These are phyloP conservation scores for Caenorhabditis plicata DNA, from an alignment of 2,888 invertebrate species.

Conservation along the genomic window DNA sequence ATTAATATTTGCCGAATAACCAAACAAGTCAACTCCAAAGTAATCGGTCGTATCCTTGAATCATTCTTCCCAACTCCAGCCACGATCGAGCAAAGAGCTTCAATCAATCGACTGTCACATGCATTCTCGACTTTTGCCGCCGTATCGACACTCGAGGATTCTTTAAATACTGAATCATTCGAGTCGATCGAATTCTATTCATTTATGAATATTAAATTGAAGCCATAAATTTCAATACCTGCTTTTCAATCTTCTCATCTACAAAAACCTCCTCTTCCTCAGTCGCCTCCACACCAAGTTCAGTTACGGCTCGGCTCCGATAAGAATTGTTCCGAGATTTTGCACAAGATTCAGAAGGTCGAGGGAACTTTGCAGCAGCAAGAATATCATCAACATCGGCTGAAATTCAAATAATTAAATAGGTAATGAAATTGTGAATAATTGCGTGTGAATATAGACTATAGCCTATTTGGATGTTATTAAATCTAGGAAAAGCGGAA, in stretches of 20 bases:
- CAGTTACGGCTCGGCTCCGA: slow-evolving; percentile 12
- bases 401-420: slow-evolving; percentile 14
- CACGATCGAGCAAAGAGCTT: slow-evolving; percentile 37
- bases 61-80: slow-evolving; percentile 68
- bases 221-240: too few species aligned
- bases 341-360: neutral
- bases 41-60: slow-evolving; percentile 85
- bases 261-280: slow-evolving; percentile 32
- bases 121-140: too few species aligned
- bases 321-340: neutral
- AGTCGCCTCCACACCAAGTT: slow-evolving; percentile 25
- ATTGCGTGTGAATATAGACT: too few species aligned
- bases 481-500: too few species aligned
- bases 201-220: too few species aligned
- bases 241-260: slow-evolving; percentile 5
- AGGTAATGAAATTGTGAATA: too few species aligned
- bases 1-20: slow-evolving; percentile 76
- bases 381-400: slow-evolving; percentile 47
- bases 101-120: slow-evolving; percentile 36
- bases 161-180: too few species aligned
- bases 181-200: too few species aligned
- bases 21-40: slow-evolving; percentile 83
- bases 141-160: neutral
- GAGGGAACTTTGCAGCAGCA: slow-evolving; percentile 38
- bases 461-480: too few species aligned